Base-by-base conservation (phyloP, 1,140 invertebrate species). In the Samia ricini region DNA sequence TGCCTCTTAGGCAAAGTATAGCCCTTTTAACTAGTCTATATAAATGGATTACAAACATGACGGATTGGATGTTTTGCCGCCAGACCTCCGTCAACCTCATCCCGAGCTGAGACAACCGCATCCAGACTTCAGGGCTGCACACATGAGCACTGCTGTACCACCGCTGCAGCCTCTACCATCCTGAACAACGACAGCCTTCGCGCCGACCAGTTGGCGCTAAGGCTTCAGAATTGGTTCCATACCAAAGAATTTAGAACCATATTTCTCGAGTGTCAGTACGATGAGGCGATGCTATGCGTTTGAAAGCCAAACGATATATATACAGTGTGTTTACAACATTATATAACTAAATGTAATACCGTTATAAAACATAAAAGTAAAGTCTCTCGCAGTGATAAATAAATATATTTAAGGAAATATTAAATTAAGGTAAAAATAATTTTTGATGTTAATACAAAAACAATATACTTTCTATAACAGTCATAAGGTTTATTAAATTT, bases 111-210 rank as follows among this genome's bases (percentile, higher is more conserved):
- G 84, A 19, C 71, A 65, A 2, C 71, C 60, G n/a, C 79, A 81
- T 60, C 55, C 80, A 74, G 87, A 87, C 74, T 89, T 77, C 76
- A 68, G 84, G 33, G 63, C 64, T 3, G 2, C n/a, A 12, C 78
- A 77, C 66, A 73, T 85, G 74, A 69, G 69, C 68, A 72, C 66
- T 61, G 56, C 74, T 2, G 82, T 83, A 8, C 77, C 81, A 18
- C 79, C 85, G 7, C 71, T 88, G n/a, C 87, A 89, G 68, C 81
- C 88, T 20, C 68, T 89, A 26, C 84, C 85, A 20, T 89, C 89
- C 83, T 88, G 84, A 88, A 84, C 74, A 60, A 66, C 84, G 58
- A 74, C 81, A 48, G 84, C 83, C 85, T 89, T 89, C 71, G 79
- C 81, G 85, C 83, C 83, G 19, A 24, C 72, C 23, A 60, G 58